Base-by-base conservation (phyloP, 35 echinoderm and acorn worm genomes). In the Hemicentrotus pulcherrimus region DNA sequence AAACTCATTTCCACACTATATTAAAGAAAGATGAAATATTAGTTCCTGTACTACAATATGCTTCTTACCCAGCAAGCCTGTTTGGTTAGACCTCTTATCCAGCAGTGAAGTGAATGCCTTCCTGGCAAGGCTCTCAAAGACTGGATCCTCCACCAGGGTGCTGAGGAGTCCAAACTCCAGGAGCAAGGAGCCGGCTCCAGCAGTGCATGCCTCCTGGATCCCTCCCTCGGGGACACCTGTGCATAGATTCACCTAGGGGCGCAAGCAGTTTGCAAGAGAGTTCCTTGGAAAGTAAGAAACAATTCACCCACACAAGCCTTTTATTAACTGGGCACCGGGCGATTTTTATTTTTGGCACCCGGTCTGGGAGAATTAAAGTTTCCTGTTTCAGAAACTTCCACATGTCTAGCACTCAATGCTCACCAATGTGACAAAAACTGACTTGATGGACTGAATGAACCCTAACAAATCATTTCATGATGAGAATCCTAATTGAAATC, bases 151-250 rank as follows among this genome's bases (percentile, higher is more conserved):
- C 45, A 98, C 95, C 19, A 99, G 96, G 47, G 95, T 94, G 91
- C 98, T 95, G 0, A 99, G 94, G 14, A 97, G 86, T 32, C 98
- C 98, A 96, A 99, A 99, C 92, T 99, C 98, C 46, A 99, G 91
- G 0, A 98, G 52, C 28, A 99, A 92, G 61, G 97, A 98, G 8
- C 98, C 98, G 18, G 97, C 98, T 32, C 98, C 98, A 15, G 97
- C 98, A 31, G 98, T 99, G 48, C 98, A 99, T 18, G 98, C 96
- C 33, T 99, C 97, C 32, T 97, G 95, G 22, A 96, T 92, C 18
- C 97, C 95, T 71, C 95, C 61, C 35, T 94, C 70, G 48, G 97
- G 98, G 94, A 99, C 94, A 16, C 98, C 98, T 71, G 61, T 94
- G 48, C 58, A 94, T 46, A 99, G 95, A 93, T 97, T 94, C 12